phyloP scores from a whole-genome alignment of 2,888 invertebrate species.

The Aleiodes leptofemur region DNA sequence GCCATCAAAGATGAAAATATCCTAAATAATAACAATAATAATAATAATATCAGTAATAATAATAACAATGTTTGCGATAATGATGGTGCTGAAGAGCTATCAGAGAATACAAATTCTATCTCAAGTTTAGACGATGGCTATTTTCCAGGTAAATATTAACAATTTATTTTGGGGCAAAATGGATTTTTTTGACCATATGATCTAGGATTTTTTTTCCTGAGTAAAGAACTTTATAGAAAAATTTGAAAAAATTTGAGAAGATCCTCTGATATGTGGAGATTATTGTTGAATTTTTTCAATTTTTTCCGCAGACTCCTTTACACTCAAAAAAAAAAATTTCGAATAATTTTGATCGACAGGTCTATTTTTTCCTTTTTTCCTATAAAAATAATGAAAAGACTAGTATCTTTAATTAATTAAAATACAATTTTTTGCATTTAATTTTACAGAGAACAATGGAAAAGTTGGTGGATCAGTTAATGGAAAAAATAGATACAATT shows the following conservation, averaged over 20 bases:
- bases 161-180: background rate
- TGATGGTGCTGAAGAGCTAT: conserved; percentile 66
- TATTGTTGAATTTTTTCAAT: no score
- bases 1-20: conserved; percentile 71
- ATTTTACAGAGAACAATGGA: conserved; percentile 64
- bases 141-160: conserved; percentile 65
- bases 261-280: no score
- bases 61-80: conserved; percentile 74
- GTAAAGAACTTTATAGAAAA: no score
- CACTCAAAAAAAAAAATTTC: no score
- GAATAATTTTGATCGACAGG: no score
- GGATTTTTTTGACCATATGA: no score
- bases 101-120: conserved; percentile 70
- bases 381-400: no score
- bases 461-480: conserved; percentile 58
- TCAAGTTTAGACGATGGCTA: conserved; percentile 71
- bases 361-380: no score
- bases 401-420: no score
- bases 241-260: no score
- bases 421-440: conserved; percentile 6
- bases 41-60: conserved; percentile 66
- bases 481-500: conserved; percentile 61
- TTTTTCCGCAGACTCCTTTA: no score
- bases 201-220: no score
- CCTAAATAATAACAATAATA: conserved; percentile 69